Percentiles rank a stretch among this genome's conserved stretches.
phyloP scores from a whole-genome alignment of 2,113 vertebrate species.

The Pygoscelis antarcticus region DNA sequence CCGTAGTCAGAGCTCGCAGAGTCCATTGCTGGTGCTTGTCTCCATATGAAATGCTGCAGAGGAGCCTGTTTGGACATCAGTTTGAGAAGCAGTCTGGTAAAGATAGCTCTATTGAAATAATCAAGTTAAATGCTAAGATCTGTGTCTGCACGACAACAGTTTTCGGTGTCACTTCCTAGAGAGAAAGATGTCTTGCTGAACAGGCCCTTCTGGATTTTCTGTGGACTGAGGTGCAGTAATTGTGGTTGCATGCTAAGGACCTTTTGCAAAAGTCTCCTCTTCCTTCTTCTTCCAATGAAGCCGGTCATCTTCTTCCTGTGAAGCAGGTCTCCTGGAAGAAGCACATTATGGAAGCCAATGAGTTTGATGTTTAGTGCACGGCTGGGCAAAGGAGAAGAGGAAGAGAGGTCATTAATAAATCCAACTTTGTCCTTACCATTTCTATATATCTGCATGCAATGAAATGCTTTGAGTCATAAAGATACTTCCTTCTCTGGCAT shows the following conservation, averaged over 20 bases:
- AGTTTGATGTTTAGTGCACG: background rate
- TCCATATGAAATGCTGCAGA: background rate
- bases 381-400: background rate
- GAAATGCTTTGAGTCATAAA: background rate
- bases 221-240: background rate
- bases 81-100: background rate
- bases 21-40: background rate
- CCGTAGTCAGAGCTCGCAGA: accelerated
- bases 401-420: background rate
- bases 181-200: background rate
- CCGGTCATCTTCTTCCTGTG: background rate
- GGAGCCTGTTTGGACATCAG: background rate
- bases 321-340: background rate
- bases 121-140: background rate
- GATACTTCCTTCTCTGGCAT: background rate
- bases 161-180: background rate
- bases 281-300: background rate
- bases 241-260: background rate
- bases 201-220: background rate
- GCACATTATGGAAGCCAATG: background rate
- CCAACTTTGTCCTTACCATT: background rate
- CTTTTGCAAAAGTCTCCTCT: background rate
- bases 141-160: background rate
- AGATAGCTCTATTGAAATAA: background rate
- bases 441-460: background rate